Conservation (phyloP, 1,140 invertebrate genomes). For the Sesamia nonagrioides region DNA sequence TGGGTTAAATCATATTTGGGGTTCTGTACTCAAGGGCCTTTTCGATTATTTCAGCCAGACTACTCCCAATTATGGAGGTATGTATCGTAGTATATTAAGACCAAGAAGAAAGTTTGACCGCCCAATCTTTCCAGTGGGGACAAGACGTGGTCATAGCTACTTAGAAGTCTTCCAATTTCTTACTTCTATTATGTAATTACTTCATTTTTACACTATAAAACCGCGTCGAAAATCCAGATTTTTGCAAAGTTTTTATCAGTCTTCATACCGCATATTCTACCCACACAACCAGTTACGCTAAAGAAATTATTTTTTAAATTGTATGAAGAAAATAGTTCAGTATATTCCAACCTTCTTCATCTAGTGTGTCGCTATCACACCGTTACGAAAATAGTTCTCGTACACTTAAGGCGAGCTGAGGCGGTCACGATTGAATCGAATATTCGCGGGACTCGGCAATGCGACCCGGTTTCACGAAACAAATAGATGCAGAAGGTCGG, state of each 20-base stretch:
- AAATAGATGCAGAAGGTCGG: too few species aligned
- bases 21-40: too few species aligned
- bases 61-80: too few species aligned
- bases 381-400: conserved; percentile 75
- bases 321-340: not conserved
- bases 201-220: not conserved
- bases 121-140: too few species aligned
- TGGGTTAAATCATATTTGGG: too few species aligned
- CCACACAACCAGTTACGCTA: not conserved
- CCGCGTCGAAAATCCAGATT: not conserved
- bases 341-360: conserved; percentile 21
- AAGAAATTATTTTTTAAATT: conserved; percentile 27
- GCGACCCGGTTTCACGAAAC: conserved; percentile 36
- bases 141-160: too few species aligned
- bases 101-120: too few species aligned
- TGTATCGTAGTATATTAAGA: too few species aligned
- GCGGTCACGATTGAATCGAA: conserved; percentile 73
- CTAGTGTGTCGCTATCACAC: conserved; percentile 63
- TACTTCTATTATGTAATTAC: too few species aligned
- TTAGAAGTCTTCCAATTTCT: too few species aligned
- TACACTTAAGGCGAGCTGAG: conserved; percentile 69
- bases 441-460: conserved; percentile 65
- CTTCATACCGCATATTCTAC: not conserved
- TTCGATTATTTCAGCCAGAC: too few species aligned
- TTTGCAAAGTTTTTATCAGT: not conserved